phyloP scores from a whole-genome alignment of 2,113 vertebrate genomes.

The Tyrannus savana region DNA sequence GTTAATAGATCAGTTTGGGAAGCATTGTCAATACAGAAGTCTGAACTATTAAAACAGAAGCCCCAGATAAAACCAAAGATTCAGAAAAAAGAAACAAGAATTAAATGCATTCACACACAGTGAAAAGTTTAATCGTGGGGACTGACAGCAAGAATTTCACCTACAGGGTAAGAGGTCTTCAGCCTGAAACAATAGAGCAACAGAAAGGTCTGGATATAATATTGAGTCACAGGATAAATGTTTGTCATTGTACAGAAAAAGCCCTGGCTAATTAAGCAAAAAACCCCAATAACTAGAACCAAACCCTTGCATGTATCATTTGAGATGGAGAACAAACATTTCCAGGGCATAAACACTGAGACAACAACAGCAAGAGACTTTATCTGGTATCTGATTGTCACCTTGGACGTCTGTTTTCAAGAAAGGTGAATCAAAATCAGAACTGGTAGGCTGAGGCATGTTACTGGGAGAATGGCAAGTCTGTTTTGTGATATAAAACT shows the following conservation, averaged over 20 bases:
- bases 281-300: not conserved
- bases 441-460: not conserved
- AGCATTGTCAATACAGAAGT: not conserved
- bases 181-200: not conserved
- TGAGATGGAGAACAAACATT: not conserved
- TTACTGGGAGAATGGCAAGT: not conserved
- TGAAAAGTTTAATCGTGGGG: not conserved
- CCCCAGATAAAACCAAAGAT: not conserved
- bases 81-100: not conserved
- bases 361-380: not conserved
- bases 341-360: not conserved
- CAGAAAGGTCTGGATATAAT: not conserved
- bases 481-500: not conserved
- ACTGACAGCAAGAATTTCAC: not conserved
- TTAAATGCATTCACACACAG: not conserved
- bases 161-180: not conserved
- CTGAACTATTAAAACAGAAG: not conserved
- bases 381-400: not conserved
- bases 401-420: not conserved
- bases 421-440: not conserved
- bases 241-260: not conserved
- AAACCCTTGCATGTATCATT: not conserved
- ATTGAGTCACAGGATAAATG: accelerated
- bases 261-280: accelerated
- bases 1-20: accelerated